A percentile compares a stretch with the other conserved stretches of the same genome.
phyloP scores from a whole-genome alignment of 2,113 vertebrate species.

The Triplophysa tibetana region DNA sequence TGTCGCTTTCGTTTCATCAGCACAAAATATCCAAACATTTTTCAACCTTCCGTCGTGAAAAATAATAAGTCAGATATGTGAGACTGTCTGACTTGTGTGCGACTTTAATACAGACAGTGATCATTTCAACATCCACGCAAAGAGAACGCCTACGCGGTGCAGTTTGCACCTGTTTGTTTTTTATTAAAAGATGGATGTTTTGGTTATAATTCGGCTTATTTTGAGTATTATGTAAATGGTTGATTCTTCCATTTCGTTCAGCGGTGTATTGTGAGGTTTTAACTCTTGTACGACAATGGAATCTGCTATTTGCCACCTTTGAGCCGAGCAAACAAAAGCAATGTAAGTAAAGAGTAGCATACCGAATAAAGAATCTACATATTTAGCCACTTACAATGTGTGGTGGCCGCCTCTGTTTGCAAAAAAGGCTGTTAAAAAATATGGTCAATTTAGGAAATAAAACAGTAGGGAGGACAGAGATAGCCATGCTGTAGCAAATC shows the following conservation, averaged over 20 bases:
- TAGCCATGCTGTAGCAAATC: slow-evolving; percentile 1
- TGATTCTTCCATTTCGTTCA: slow-evolving; percentile 15
- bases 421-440: neutral
- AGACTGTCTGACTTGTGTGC: slow-evolving; percentile 21
- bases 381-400: neutral
- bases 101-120: neutral
- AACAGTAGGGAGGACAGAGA: neutral
- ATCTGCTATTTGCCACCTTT: slow-evolving; percentile 57
- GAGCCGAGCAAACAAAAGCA: slow-evolving; percentile 51
- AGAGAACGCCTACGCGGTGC: slow-evolving; percentile 19
- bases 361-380: neutral
- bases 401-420: neutral
- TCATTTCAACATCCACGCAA: neutral
- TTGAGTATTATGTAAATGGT: slow-evolving; percentile 27
- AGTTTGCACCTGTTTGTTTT: slow-evolving; percentile 37
- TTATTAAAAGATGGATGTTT: neutral
- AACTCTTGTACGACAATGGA: slow-evolving; percentile 64
- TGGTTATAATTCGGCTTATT: neutral
- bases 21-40: slow-evolving; percentile 58
- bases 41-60: slow-evolving; percentile 52
- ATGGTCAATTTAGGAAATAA: neutral
- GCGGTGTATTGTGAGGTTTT: slow-evolving; percentile 39
- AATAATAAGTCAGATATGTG: slow-evolving; percentile 33
- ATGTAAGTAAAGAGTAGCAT: slow-evolving; percentile 47
- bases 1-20: slow-evolving; percentile 87